These are phyloP conservation scores for Sipha flava DNA, from an alignment of 1,140 invertebrate species.

Conservation along the genomic window DNA sequence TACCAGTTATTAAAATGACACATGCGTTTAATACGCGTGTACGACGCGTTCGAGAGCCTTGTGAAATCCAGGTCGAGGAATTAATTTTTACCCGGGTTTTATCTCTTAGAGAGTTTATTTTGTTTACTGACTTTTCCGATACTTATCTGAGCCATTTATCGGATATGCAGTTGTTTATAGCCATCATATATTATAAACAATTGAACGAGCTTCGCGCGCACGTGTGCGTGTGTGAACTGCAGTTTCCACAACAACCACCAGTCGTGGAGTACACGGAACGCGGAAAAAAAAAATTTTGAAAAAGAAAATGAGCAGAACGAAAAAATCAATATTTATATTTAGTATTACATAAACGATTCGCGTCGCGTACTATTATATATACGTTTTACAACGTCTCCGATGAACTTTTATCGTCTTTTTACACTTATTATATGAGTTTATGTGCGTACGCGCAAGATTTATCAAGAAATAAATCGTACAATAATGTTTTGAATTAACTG, in stretches of 20 bases:
- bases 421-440: too few relatives aligned
- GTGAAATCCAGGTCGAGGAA: background rate
- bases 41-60: background rate
- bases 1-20: too few relatives aligned
- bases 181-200: slow-evolving; percentile 29
- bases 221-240: background rate
- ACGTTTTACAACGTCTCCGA: too few relatives aligned
- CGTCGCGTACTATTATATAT: too few relatives aligned
- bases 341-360: too few relatives aligned
- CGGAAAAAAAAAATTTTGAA: background rate
- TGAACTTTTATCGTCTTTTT: too few relatives aligned
- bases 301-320: background rate
- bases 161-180: slow-evolving; percentile 12
- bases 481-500: too few relatives aligned
- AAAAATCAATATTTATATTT: background rate
- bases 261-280: background rate
- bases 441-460: too few relatives aligned
- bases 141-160: slow-evolving; percentile 11
- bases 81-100: slow-evolving; percentile 12
- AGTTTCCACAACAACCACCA: background rate
- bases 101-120: slow-evolving; percentile 5
- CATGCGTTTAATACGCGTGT: background rate
- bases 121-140: slow-evolving; percentile 5
- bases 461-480: too few relatives aligned
- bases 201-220: too few relatives aligned